These are phyloP conservation scores for Parnassius mnemosyne DNA, from an alignment of 2,888 invertebrate genomes.

Conservation along the genomic window DNA sequence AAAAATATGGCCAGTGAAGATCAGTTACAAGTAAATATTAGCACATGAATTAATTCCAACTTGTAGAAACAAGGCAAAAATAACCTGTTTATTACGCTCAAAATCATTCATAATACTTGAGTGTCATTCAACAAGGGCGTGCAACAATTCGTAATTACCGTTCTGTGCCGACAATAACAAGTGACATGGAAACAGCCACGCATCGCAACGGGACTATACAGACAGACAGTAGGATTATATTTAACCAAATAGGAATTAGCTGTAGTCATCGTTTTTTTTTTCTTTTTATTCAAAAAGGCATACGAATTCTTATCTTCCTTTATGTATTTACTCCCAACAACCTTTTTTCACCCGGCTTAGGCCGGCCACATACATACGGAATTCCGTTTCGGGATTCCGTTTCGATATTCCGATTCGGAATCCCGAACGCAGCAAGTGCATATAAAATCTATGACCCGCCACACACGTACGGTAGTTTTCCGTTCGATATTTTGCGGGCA, in stretches of 20 bases:
- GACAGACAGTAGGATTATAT: not conserved
- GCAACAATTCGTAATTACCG: slow-evolving; percentile 17
- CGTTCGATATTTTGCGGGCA: no score
- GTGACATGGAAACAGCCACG: slow-evolving; percentile 22
- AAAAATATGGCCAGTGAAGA: slow-evolving; percentile 78
- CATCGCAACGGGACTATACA: slow-evolving; percentile 1
- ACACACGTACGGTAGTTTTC: no score
- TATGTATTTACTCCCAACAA: no score
- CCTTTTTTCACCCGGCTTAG: no score
- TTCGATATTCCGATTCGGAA: no score
- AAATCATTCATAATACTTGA: slow-evolving; percentile 17
- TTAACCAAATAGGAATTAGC: not conserved
- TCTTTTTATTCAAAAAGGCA: not conserved
- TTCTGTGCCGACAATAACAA: slow-evolving; percentile 17
- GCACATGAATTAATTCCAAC: not conserved
- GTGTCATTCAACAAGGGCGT: slow-evolving; percentile 21
- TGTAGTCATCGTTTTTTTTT: not conserved
- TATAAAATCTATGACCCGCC: no score
- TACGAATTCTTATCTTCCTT: not conserved
- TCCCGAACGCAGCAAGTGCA: no score
- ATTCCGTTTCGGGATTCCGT: no score
- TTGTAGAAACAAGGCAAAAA: slow-evolving; percentile 4
- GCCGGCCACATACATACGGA: no score
- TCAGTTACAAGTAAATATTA: slow-evolving; percentile 58
- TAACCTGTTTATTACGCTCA: slow-evolving; percentile 4